These are phyloP conservation scores for Amphiura filiformis DNA, from an alignment of 35 echinoderm and acorn worm genomes.

Conservation along the genomic window DNA sequence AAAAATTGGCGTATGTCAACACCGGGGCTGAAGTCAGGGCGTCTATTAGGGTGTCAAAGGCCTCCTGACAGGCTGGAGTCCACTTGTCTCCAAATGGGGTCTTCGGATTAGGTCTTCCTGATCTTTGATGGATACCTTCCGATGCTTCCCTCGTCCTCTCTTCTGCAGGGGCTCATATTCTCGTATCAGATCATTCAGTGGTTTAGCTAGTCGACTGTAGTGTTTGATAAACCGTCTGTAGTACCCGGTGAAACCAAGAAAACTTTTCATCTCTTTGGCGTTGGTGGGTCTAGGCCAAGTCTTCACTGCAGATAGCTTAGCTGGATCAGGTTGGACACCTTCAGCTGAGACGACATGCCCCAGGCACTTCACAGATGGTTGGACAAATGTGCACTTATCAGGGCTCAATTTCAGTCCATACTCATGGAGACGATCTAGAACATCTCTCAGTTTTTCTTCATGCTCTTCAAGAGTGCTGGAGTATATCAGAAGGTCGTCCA, in stretches of 20 bases:
- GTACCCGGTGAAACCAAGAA: slow-evolving; percentile 68
- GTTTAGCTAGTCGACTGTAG: slow-evolving; percentile 49
- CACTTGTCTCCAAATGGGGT: slow-evolving; percentile 26
- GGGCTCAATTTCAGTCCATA: slow-evolving; percentile 54
- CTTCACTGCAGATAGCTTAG: slow-evolving; percentile 53
- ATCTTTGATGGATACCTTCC: background rate
- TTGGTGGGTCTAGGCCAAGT: slow-evolving; percentile 56
- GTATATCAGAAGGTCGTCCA: slow-evolving; percentile 63
- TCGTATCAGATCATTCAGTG: slow-evolving; percentile 15
- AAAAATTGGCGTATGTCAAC: slow-evolving; percentile 50
- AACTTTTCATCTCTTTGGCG: slow-evolving; percentile 46
- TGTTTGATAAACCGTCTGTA: slow-evolving; percentile 62
- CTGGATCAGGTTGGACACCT: slow-evolving; percentile 50
- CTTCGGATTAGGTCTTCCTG: background rate
- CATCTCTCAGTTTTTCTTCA: slow-evolving; percentile 24
- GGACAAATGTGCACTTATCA: slow-evolving; percentile 49
- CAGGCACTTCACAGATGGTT: slow-evolving; percentile 58
- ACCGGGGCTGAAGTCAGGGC: slow-evolving; percentile 36
- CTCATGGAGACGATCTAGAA: slow-evolving; percentile 21
- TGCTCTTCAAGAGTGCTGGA: slow-evolving; percentile 55
- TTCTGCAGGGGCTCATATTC: background rate
- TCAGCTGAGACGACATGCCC: slow-evolving; percentile 68
- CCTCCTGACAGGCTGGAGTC: slow-evolving; percentile 37
- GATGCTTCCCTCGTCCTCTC: background rate
- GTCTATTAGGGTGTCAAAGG: slow-evolving; percentile 43